These are phyloP conservation scores for Pterobdella sp. DNA, from an alignment of 2,888 invertebrate genomes.

Conservation along the genomic window DNA sequence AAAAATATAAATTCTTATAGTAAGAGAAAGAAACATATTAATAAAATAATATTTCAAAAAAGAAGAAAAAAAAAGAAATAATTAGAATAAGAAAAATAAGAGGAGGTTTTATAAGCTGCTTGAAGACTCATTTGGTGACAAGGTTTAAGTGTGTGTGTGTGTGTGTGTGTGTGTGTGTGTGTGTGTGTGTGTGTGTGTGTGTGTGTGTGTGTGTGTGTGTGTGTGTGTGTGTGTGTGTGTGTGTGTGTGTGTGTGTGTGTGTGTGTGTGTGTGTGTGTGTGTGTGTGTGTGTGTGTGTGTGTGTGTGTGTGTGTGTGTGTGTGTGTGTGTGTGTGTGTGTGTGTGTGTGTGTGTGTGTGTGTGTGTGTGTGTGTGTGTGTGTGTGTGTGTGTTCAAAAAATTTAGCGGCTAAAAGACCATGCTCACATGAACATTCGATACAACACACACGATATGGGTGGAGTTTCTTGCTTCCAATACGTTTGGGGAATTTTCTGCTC, in stretches of 20 bases:
- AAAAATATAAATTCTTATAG: neutral
- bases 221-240: slow-evolving; percentile 9
- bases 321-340: neutral
- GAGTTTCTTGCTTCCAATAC: too few relatives aligned
- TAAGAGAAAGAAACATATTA: neutral
- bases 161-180: slow-evolving; percentile 15
- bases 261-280: slow-evolving; percentile 13
- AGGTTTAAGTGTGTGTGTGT: neutral
- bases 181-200: neutral
- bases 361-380: slow-evolving; percentile 15
- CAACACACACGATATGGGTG: too few relatives aligned
- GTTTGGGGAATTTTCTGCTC: too few relatives aligned
- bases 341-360: slow-evolving; percentile 10
- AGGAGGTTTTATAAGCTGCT: neutral
- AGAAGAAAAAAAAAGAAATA: neutral
- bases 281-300: slow-evolving; percentile 11
- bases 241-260: slow-evolving; percentile 11
- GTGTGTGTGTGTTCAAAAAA: slow-evolving; percentile 6
- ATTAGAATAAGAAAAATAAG: neutral
- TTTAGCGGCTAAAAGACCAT: too few relatives aligned
- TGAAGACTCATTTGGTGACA: neutral
- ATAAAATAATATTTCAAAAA: neutral
- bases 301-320: slow-evolving; percentile 8
- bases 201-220: neutral
- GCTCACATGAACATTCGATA: too few relatives aligned